A percentile compares a stretch with the other conserved stretches of the same genome.
phyloP scores from a whole-genome alignment of 1,140 invertebrate species.

The Subanguina moxae region DNA sequence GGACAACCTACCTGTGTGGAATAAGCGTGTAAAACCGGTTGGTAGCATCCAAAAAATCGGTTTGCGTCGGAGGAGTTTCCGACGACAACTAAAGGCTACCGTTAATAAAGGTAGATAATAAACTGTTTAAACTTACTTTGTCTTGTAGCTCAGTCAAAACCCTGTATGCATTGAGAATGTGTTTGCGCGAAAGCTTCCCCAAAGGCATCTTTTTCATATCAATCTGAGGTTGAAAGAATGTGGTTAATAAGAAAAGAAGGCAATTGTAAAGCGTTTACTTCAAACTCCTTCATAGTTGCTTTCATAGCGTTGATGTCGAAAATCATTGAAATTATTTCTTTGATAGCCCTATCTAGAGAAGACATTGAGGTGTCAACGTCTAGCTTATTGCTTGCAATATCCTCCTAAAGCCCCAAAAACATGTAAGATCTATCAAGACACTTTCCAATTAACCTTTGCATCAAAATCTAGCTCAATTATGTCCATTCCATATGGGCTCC shows the following conservation, averaged over 20 bases:
- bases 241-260: background rate
- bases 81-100: constrained; percentile 60
- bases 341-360: constrained; percentile 24
- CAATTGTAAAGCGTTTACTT: constrained; percentile 10
- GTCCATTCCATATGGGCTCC: constrained; percentile 72
- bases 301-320: constrained; percentile 66
- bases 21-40: constrained; percentile 81
- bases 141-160: constrained; percentile 33
- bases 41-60: constrained; percentile 72
- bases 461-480: constrained; percentile 86
- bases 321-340: constrained; percentile 65
- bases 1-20: constrained; percentile 25
- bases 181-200: constrained; percentile 25
- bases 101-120: background rate
- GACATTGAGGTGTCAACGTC: constrained; percentile 62
- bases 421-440: background rate
- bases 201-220: constrained; percentile 43
- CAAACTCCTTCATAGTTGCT: constrained; percentile 73
- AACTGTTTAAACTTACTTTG: background rate
- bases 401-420: constrained; percentile 53
- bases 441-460: constrained; percentile 52
- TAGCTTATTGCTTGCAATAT: background rate
- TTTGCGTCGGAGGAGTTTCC: constrained; percentile 10
- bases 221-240: constrained; percentile 21
- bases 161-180: constrained; percentile 32